Base-by-base conservation (phyloP, 2,888 invertebrate species). In the Leucophenga maculata region DNA sequence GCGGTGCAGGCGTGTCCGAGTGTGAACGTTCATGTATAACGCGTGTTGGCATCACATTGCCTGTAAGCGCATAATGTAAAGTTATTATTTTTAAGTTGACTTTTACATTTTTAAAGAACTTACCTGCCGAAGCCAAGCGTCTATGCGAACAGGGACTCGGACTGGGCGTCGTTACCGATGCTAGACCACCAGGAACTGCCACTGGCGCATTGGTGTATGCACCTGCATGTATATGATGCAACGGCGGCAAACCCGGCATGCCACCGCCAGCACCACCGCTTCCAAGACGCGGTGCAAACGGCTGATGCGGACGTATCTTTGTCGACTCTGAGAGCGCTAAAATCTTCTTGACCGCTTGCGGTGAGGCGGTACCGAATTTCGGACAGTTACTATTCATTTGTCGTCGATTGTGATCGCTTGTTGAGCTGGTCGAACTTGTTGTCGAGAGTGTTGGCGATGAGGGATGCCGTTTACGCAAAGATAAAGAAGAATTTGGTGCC, bases 271-370 rank as follows among this genome's bases (percentile, higher is more conserved):
- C 54, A 20, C 54, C 54, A 18, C 18, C 20, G 14, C 26, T 57
- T n/a, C 89, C 88, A 80, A 93, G 92, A 65, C 95, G 92, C 32
- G 84, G 74, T 32, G 85, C 78, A 67, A 83, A 86, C 0, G 97
- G 95, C 86, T 96, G 95, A 85, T 96, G 95, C 6, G 95, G 96
- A 67, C 96, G 91, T 11, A 96, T 95, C 89, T 97, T 97, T 66
- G 93, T 94, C 14, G 94, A 94, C 86, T 96, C 96, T 13, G 96
- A 95, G 39, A 99, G 90, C 8, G 98, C 94, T 78, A 99, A 90
- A 87, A 99, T 92, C 88, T 99, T 99, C 82, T 97, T 93, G 18
- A 99, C 97, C 9, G 98, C 97, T 89, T 98, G 98, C 20, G 99
- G 99, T 14, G 98, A 98, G 52, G 97, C 97, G 52, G 98, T 87